Evolutionary conservation across 2,888 invertebrate species (phyloP).

Genomic region (Lasioglossum calceatum): DNA sequence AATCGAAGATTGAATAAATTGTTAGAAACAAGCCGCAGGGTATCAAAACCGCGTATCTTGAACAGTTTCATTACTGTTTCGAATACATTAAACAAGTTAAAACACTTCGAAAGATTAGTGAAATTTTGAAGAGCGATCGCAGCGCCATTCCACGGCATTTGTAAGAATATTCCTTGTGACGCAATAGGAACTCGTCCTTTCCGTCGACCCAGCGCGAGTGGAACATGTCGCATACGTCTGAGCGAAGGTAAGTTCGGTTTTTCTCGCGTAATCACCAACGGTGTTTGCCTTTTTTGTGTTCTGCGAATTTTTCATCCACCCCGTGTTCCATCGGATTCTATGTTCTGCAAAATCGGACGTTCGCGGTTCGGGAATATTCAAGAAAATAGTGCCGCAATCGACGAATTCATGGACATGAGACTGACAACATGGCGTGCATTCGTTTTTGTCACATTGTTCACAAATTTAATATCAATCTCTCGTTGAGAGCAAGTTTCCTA

Average conservation of each 20-base stretch:
- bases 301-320: conserved; percentile 19
- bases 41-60: conserved; percentile 2
- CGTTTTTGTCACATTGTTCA: conserved; percentile 79
- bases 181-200: conserved; percentile 86
- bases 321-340: conserved; percentile 11
- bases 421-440: conserved; percentile 87
- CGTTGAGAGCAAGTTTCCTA: background rate
- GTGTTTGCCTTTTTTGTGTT: conserved; percentile 28
- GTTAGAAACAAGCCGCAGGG: background rate
- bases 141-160: conserved; percentile 78
- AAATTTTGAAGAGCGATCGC: conserved; percentile 56
- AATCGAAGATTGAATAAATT: conserved; percentile 25
- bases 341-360: background rate
- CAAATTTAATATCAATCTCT: conserved; percentile 29
- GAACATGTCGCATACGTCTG: conserved; percentile 93
- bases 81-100: background rate
- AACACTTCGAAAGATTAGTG: conserved; percentile 9
- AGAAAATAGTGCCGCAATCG: conserved; percentile 67
- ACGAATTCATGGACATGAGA: conserved; percentile 77
- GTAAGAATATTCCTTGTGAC: conserved; percentile 79
- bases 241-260: conserved; percentile 91
- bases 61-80: background rate
- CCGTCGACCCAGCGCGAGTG: conserved; percentile 91
- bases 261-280: conserved; percentile 70
- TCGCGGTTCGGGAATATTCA: conserved; percentile 32